Conservation (phyloP, 2,797 vertebrate genomes). For the Pseudochaenichthys georgianus region DNA sequence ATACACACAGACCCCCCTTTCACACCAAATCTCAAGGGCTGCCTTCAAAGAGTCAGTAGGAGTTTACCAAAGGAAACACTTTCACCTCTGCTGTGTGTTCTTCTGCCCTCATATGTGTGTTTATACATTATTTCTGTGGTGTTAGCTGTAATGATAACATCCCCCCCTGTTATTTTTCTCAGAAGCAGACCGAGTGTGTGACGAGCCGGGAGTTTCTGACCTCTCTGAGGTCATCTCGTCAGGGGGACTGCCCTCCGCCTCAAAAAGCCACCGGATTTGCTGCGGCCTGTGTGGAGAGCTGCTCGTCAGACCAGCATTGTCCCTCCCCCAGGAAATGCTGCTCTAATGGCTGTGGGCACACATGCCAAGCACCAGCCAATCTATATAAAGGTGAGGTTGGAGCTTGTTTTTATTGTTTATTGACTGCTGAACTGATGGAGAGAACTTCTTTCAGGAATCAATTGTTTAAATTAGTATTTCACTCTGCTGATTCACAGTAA, state of each 20-base stretch:
- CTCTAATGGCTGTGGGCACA: conserved; percentile 81
- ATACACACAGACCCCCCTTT: conserved; percentile 9
- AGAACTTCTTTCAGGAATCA: neutral
- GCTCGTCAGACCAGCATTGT: conserved; percentile 76
- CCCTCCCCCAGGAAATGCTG: conserved; percentile 82
- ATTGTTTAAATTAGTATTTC: neutral
- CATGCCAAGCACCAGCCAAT: conserved; percentile 84
- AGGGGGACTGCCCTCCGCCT: conserved; percentile 78
- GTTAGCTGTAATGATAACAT: conserved; percentile 36
- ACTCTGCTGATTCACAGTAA: neutral
- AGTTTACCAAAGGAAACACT: conserved; percentile 65
- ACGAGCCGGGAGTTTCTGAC: conserved; percentile 82
- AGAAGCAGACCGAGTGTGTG: conserved; percentile 82
- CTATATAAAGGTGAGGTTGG: conserved; percentile 83
- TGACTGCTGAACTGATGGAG: neutral
- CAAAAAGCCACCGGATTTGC: conserved; percentile 80
- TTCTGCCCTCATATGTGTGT: conserved; percentile 39
- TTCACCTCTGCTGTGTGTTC: conserved; percentile 54
- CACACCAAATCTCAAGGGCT: conserved; percentile 21
- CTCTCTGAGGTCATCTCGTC: conserved; percentile 73
- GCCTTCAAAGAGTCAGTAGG: conserved; percentile 45
- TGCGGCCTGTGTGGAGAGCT: conserved; percentile 83
- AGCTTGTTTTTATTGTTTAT: neutral
- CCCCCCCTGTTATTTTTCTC: conserved; percentile 14
- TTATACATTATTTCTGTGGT: conserved; percentile 40